These are phyloP conservation scores for Origma solitaria DNA, from an alignment of 2,113 vertebrate genomes.

Conservation along the genomic window DNA sequence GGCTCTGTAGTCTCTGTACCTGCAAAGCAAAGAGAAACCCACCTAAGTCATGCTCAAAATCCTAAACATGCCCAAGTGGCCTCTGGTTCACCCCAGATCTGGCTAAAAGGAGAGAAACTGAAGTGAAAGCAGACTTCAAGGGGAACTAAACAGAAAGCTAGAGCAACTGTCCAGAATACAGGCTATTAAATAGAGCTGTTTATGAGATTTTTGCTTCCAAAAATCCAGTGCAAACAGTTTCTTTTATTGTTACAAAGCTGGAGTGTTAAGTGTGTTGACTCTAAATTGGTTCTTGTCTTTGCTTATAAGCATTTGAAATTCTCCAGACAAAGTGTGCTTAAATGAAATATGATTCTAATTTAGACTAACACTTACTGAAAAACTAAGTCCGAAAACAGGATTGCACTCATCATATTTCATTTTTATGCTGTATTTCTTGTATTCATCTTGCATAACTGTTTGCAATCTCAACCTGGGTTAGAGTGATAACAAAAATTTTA, in stretches of 20 bases:
- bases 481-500: background rate
- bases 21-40: constrained; percentile 28
- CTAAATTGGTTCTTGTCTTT: background rate
- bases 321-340: background rate
- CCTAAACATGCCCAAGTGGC: background rate
- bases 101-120: background rate
- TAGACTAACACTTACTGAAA: background rate
- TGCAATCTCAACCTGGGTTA: background rate
- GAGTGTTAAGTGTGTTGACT: background rate
- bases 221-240: background rate
- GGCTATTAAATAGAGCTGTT: background rate
- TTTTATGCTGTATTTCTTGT: background rate
- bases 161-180: background rate
- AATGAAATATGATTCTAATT: background rate
- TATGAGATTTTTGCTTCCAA: background rate
- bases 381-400: background rate
- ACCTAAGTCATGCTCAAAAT: background rate
- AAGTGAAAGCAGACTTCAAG: background rate
- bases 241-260: background rate
- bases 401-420: background rate
- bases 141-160: background rate
- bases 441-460: background rate
- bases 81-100: background rate
- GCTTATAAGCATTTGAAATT: background rate
- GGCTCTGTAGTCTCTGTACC: constrained; percentile 93